phyloP scores from a whole-genome alignment of 2,797 vertebrate genomes.

The Hydrocynus forskahlii region DNA sequence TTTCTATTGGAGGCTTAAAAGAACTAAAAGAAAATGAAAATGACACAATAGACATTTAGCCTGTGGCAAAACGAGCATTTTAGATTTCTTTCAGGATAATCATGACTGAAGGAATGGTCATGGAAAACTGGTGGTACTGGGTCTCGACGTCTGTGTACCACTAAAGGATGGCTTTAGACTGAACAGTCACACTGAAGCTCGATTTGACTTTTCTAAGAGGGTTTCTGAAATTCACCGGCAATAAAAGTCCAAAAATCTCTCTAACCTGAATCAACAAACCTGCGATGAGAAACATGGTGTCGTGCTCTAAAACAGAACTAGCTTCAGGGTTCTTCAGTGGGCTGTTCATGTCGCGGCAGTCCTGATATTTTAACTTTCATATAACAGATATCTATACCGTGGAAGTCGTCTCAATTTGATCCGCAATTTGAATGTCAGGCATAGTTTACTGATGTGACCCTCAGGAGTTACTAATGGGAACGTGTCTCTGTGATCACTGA shows the following conservation, averaged over 20 bases:
- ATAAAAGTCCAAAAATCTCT: neutral
- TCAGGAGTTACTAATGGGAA: conserved; percentile 21
- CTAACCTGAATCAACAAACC: neutral
- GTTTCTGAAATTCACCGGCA: neutral
- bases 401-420: neutral
- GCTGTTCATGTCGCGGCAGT: neutral
- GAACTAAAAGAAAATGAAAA: neutral
- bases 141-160: neutral
- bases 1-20: conserved; percentile 4
- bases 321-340: neutral
- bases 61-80: neutral
- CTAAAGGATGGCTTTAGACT: neutral
- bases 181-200: neutral
- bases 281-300: neutral
- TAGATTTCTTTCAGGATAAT: neutral
- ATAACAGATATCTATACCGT: neutral
- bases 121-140: neutral
- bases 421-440: conserved; percentile 25
- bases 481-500: neutral
- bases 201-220: neutral
- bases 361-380: neutral
- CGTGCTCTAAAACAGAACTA: neutral
- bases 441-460: conserved; percentile 37
- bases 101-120: neutral
- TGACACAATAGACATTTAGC: neutral